phyloP scores from a whole-genome alignment of 1,140 invertebrate genomes.

The Saccostrea cuccullata region DNA sequence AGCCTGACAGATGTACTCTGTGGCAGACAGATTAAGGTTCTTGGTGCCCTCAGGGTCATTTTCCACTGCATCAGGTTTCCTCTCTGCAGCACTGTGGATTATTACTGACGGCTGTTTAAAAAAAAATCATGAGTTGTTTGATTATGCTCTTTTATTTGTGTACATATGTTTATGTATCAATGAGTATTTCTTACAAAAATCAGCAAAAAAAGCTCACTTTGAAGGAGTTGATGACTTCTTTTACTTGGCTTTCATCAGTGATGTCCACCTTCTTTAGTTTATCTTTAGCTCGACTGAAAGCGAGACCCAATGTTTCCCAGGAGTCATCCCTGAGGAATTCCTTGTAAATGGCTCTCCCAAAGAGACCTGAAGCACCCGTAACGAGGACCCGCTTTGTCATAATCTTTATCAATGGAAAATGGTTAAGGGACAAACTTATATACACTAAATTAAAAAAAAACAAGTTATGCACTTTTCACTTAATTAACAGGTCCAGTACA shows the following conservation, averaged over 20 bases:
- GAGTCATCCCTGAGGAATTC: conserved; percentile 71
- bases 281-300: conserved; percentile 75
- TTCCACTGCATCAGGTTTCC: conserved; percentile 81
- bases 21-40: conserved; percentile 79
- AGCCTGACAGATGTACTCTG: conserved; percentile 77
- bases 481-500: no score
- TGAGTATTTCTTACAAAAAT: background rate
- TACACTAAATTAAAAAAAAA: no score
- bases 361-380: conserved; percentile 81
- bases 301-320: conserved; percentile 78
- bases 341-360: conserved; percentile 78
- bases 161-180: background rate
- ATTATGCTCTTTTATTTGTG: no score
- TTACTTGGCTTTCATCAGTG: conserved; percentile 72
- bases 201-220: conserved; percentile 59
- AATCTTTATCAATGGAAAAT: background rate
- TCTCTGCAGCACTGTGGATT: conserved; percentile 81
- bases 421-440: no score
- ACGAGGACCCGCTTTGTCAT: conserved; percentile 73
- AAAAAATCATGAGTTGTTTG: background rate
- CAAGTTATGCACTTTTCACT: no score
- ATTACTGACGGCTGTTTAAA: conserved; percentile 78
- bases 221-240: conserved; percentile 70
- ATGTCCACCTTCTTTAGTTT: conserved; percentile 78
- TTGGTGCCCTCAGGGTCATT: conserved; percentile 77